phyloP scores from a whole-genome alignment of 2,888 invertebrate species.

The Diadromus collaris region DNA sequence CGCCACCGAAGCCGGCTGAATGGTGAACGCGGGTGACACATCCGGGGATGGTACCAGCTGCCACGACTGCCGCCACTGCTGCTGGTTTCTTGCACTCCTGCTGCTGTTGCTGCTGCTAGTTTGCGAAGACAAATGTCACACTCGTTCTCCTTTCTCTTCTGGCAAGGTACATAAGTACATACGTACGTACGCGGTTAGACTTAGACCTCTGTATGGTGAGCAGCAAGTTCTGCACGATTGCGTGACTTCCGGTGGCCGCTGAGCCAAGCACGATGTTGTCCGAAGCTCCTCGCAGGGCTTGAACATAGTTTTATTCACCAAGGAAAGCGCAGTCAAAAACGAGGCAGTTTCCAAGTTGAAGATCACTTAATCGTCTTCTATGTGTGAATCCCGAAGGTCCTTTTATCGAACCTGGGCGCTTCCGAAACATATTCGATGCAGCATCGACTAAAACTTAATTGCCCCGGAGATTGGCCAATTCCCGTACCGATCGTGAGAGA shows the following conservation, averaged over 20 bases:
- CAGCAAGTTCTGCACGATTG: conserved; percentile 20
- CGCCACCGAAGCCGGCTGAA: conserved; percentile 59
- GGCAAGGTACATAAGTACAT: conserved; percentile 33
- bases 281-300: not conserved
- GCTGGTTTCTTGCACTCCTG: conserved; percentile 42
- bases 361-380: not conserved
- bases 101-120: conserved; percentile 44
- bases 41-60: conserved; percentile 72
- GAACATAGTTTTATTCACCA: not conserved
- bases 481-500: conserved; percentile 1
- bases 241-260: conserved; percentile 23
- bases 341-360: not conserved
- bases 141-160: conserved; percentile 55
- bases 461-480: not conserved
- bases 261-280: not conserved
- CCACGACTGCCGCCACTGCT: conserved; percentile 35
- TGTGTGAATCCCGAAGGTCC: not conserved
- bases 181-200: conserved; percentile 9
- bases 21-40: conserved; percentile 65
- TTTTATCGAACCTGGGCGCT: not conserved
- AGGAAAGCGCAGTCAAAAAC: not conserved
- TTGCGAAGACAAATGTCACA: conserved; percentile 58
- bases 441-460: not conserved
- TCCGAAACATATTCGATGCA: not conserved
- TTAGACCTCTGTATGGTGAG: not conserved